Percentiles rank a stretch among this genome's conserved stretches.
Conservation (phyloP, 2,113 vertebrate genomes). For the Nerophis lumbriciformis region DNA sequence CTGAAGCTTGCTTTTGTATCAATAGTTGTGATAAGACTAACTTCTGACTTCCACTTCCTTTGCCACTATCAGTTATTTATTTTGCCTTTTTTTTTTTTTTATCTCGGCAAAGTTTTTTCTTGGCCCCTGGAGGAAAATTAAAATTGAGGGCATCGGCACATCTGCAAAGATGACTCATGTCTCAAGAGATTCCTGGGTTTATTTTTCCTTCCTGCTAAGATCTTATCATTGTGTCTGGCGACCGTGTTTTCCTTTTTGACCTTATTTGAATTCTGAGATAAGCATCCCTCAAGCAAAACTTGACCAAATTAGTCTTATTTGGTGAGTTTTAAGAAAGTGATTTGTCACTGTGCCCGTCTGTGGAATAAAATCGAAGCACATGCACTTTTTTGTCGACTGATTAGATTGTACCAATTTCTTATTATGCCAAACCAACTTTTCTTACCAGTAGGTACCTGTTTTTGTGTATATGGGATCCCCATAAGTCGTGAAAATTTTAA, state of each 20-base stretch:
- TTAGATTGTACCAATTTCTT: conserved; percentile 41
- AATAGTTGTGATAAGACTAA: conserved; percentile 54
- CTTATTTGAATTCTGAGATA: conserved; percentile 70
- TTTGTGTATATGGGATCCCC: too few species aligned
- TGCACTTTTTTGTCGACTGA: conserved; percentile 34
- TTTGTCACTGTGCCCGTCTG: conserved; percentile 52
- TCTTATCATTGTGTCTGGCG: conserved; percentile 47
- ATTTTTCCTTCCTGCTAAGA: conserved; percentile 41
- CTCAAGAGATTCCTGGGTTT: conserved; percentile 33
- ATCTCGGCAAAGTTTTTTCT: conserved; percentile 40
- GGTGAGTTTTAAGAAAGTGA: conserved; percentile 56
- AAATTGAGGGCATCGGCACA: conserved; percentile 48
- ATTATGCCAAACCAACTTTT: too few species aligned
- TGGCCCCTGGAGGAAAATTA: conserved; percentile 52
- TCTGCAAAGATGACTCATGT: conserved; percentile 55
- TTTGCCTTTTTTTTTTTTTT: conserved; percentile 31
- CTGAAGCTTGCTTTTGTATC: conserved; percentile 14
- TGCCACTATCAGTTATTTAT: conserved; percentile 61
- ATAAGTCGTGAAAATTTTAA: too few species aligned
- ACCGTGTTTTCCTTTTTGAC: conserved; percentile 55
- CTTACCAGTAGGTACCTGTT: too few species aligned
- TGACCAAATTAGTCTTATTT: conserved; percentile 70
- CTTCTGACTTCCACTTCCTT: conserved; percentile 52
- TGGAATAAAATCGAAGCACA: conserved; percentile 28
- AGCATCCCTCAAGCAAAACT: conserved; percentile 59